Base-by-base conservation (phyloP, 2,113 vertebrate genomes). In the Ctenodactylus gundi region DNA sequence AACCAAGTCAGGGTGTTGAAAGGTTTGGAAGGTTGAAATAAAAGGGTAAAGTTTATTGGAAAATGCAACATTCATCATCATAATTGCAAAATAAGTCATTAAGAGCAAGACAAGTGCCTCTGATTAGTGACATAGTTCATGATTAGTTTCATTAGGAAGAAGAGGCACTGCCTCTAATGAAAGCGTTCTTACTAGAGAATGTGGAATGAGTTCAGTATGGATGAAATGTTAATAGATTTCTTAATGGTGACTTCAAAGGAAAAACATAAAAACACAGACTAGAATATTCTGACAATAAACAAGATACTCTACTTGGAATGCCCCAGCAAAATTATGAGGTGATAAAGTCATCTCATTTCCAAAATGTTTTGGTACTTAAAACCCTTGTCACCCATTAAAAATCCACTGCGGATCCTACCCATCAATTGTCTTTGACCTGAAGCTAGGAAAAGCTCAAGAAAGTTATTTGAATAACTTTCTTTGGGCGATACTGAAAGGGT, bases 131-230 rank as follows among this genome's bases (percentile, higher is more conserved):
- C 94, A 89, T 97, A 70, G 72, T 97, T 97, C 88, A 93, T 97
- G 92, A 97, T 96, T 96, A 94, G 94, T 96, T 97, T 96, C 95
- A 98, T 98, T 98, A 97, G 86, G 83, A 93, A 98, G 72, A 90
- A 84, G 88, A 77, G 95, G 78, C 4, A 12, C 34, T 96, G 88
- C 85, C 92, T 96, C 76, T 96, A 73, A 97, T 94, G 95, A 97
- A 97, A 96, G 87, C 39, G 95, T 97, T 96, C 95, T 90, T 84
- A 89, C 65, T n/a, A 85, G 60, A 95, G 29, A 86, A 36, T 90
- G 95, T 87, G 80, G n/a, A 93, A 95, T 93, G 76, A 97, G 76
- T 91, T 46, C 51, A 97, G 87, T 94, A 85, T 44, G 95, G 93
- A 97, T 86, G 34, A 97, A 97, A 95, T 93, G 96, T 94, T 95